Evolutionary conservation across 2,888 invertebrate genomes (phyloP).

Genomic region (Cosmopolites sordidus): DNA sequence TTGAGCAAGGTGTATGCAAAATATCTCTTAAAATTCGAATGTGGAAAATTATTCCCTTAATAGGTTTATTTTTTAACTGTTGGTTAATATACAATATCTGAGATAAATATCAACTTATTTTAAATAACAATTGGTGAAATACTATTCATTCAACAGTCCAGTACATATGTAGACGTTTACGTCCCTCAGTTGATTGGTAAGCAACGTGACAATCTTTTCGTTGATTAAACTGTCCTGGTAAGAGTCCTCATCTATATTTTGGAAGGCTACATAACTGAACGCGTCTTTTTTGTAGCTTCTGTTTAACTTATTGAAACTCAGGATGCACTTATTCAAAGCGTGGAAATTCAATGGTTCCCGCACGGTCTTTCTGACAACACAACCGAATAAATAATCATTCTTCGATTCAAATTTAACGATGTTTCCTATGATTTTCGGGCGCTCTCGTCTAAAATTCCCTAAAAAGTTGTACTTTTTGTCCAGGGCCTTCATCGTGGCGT

Average conservation of each 20-base stretch:
- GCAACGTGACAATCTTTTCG: conserved; percentile 41
- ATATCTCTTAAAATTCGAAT: no score
- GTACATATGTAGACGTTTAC: conserved; percentile 39
- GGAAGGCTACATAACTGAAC: conserved; percentile 30
- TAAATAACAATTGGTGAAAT: no score
- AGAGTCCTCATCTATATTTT: conserved; percentile 30
- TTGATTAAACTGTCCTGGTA: conserved; percentile 33
- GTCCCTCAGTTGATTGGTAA: conserved; percentile 35
- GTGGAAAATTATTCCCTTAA: no score
- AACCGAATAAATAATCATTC: conserved; percentile 34
- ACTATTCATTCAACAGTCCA: no score
- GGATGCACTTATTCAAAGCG: conserved; percentile 30
- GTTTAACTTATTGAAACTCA: conserved; percentile 28
- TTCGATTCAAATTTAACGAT: conserved; percentile 31
- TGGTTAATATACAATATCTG: no score
- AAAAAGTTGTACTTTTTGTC: conserved; percentile 39
- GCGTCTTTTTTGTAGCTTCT: conserved; percentile 13
- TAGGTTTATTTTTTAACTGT: no score
- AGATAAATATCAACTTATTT: no score
- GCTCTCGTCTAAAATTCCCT: conserved; percentile 28
- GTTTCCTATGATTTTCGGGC: conserved; percentile 33
- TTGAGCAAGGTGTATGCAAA: no score
- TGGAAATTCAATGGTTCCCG: conserved; percentile 30
- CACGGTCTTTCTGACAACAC: conserved; percentile 31
- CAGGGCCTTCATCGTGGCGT: conserved; percentile 36